Conservation (phyloP, 2,113 vertebrate genomes). For the Corvus hawaiiensis region DNA sequence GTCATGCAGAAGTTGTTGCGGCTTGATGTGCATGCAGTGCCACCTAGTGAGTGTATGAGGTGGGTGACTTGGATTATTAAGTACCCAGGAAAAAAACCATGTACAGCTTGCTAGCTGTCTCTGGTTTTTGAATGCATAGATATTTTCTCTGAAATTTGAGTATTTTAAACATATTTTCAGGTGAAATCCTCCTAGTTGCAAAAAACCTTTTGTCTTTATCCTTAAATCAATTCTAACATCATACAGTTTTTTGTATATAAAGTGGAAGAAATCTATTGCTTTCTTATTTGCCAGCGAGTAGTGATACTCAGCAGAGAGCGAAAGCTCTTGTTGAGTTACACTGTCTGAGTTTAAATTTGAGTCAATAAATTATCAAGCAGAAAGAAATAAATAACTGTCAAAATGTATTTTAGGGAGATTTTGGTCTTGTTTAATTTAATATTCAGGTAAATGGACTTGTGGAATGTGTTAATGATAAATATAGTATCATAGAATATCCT, state of each 20-base stretch:
- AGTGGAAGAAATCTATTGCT: background rate
- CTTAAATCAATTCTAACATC: background rate
- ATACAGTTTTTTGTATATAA: background rate
- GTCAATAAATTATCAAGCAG: background rate
- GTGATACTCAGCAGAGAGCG: background rate
- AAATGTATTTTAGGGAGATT: background rate
- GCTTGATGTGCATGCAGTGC: conserved; percentile 18
- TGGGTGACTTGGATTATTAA: background rate
- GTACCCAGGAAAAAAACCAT: background rate
- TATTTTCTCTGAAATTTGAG: background rate
- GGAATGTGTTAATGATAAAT: background rate
- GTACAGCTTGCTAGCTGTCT: background rate
- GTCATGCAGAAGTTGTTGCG: background rate
- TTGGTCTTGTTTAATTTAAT: background rate
- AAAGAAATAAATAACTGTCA: background rate
- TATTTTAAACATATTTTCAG: background rate
- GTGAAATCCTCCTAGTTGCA: background rate
- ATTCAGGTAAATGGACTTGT: background rate
- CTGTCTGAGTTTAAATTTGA: background rate
- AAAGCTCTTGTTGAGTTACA: background rate
- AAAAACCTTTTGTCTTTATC: background rate
- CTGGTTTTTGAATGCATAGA: background rate
- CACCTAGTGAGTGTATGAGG: conserved; percentile 39
- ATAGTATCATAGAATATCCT: background rate
- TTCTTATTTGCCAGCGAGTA: background rate